Percentiles rank a stretch among this genome's conserved stretches.
phyloP scores from a whole-genome alignment of 2,888 invertebrate species.

The Brachylomia viminalis region DNA sequence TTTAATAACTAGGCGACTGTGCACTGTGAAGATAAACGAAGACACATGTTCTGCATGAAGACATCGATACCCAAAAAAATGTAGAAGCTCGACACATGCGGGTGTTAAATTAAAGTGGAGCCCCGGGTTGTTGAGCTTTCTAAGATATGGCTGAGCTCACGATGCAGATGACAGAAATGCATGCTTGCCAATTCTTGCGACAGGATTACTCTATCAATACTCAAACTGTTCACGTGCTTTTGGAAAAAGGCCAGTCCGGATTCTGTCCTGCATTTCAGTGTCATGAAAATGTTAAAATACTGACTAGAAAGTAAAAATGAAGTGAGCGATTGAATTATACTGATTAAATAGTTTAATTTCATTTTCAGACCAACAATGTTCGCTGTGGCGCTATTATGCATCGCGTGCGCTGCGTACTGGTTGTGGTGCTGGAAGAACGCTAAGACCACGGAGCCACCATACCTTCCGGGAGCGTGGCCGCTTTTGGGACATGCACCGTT shows the following conservation, averaged over 20 bases:
- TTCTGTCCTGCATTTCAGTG: not conserved
- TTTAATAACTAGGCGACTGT: too few relatives aligned
- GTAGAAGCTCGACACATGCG: too few relatives aligned
- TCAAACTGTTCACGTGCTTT: not conserved
- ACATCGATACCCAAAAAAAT: too few relatives aligned
- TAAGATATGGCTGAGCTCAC: not conserved
- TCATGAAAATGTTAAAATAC: not conserved
- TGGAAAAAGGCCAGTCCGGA: not conserved
- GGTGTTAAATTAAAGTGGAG: too few relatives aligned
- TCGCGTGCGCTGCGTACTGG: conserved; percentile 68
- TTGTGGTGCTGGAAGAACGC: conserved; percentile 66
- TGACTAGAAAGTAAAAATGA: too few relatives aligned
- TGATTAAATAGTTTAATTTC: not conserved
- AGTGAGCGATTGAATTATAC: not conserved
- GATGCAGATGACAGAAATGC: too few relatives aligned
- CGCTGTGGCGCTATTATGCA: conserved; percentile 66
- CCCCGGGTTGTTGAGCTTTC: not conserved
- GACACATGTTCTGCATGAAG: too few relatives aligned
- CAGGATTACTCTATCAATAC: too few relatives aligned
- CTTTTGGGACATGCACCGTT: conserved; percentile 78
- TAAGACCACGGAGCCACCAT: conserved; percentile 75
- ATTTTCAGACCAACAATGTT: conserved; percentile 66
- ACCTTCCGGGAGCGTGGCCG: conserved; percentile 76
- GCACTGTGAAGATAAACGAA: too few relatives aligned
- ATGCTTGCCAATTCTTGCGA: not conserved